Evolutionary conservation across 2,113 vertebrate species (phyloP).

Genomic region (Leucopsar rothschildi): DNA sequence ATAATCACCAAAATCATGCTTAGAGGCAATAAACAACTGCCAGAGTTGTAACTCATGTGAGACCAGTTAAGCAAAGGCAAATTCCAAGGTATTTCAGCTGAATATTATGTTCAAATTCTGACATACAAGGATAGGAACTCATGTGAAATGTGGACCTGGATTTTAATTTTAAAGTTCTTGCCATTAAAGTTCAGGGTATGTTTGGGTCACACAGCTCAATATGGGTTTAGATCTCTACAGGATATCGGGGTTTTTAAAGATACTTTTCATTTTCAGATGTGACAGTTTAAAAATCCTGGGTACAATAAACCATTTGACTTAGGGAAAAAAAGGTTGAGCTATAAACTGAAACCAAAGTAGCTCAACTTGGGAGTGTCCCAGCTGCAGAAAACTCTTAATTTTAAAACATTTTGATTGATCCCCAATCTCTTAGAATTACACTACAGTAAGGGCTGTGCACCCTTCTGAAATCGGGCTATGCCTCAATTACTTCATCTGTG

Average conservation of each 20-base stretch:
- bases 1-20: neutral
- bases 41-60: neutral
- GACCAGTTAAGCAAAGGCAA: conserved; percentile 7
- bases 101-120: conserved; percentile 37
- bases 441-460: conserved; percentile 27
- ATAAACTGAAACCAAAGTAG: conserved; percentile 67
- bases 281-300: conserved; percentile 49
- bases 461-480: conserved; percentile 63
- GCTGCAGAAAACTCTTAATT: conserved; percentile 69
- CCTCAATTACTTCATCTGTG: conserved; percentile 74
- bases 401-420: conserved; percentile 70
- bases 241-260: conserved; percentile 55
- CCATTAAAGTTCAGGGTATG: conserved; percentile 20
- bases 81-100: conserved; percentile 10
- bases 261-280: conserved; percentile 54
- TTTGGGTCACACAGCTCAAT: conserved; percentile 32
- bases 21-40: conserved; percentile 9
- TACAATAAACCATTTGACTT: conserved; percentile 58
- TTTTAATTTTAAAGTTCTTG: conserved; percentile 28
- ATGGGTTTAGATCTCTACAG: conserved; percentile 39
- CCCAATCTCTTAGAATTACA: conserved; percentile 69
- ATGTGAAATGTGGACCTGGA: conserved; percentile 19
- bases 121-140: conserved; percentile 44
- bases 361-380: conserved; percentile 65
- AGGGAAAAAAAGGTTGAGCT: neutral